Evolutionary conservation across 2,888 invertebrate genomes (phyloP).

Genomic region (Tenodera sinensis): DNA sequence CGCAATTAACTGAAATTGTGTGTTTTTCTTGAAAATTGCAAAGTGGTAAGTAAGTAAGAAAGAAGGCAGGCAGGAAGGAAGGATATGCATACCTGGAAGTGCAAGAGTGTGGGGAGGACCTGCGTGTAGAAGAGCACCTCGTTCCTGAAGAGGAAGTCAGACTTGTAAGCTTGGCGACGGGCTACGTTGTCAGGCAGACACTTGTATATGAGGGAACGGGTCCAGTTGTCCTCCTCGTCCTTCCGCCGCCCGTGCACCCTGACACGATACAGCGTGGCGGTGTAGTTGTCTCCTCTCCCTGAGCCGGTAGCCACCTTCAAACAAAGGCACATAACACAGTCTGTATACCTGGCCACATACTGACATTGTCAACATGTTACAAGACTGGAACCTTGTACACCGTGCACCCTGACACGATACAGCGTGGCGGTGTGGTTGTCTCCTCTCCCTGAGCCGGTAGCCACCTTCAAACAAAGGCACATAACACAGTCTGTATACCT

Average conservation of each 20-base stretch:
- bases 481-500: too few species aligned
- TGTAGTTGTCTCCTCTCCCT: conserved; percentile 70
- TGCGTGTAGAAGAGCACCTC: conserved; percentile 69
- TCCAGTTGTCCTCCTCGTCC: conserved; percentile 54
- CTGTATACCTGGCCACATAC: too few species aligned
- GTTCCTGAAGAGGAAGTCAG: conserved; percentile 65
- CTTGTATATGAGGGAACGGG: conserved; percentile 65
- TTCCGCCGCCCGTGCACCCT: conserved; percentile 51
- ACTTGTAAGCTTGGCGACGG: conserved; percentile 65
- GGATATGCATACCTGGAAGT: conserved; percentile 48
- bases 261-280: conserved; percentile 67
- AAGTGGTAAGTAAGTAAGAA: too few species aligned
- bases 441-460: too few species aligned
- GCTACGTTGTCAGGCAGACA: conserved; percentile 62
- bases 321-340: conserved; percentile 30
- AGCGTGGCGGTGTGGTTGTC: too few species aligned
- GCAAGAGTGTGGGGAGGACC: conserved; percentile 62
- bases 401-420: too few species aligned
- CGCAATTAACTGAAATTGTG: too few species aligned
- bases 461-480: too few species aligned
- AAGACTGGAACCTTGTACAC: too few species aligned
- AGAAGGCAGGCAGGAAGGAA: too few species aligned
- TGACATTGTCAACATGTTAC: too few species aligned
- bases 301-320: conserved; percentile 65
- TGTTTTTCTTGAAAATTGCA: too few species aligned